phyloP scores from a whole-genome alignment of 1,140 invertebrate species.

The Pogonomyrmex barbatus region DNA sequence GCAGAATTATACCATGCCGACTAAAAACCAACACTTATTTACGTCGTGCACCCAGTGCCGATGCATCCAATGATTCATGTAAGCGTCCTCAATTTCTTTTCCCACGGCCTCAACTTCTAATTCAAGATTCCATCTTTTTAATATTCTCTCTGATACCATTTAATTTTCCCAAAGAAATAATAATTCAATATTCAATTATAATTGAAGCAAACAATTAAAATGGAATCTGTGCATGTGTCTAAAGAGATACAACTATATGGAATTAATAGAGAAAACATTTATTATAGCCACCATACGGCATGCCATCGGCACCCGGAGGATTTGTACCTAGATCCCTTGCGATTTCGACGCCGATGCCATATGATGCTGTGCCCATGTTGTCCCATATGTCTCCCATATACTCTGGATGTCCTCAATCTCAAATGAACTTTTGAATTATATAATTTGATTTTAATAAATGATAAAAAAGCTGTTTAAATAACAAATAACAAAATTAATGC shows the following conservation, averaged over 20 bases:
- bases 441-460: background rate
- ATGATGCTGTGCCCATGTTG: slow-evolving; percentile 80
- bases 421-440: slow-evolving; percentile 74
- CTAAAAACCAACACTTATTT: slow-evolving; percentile 81
- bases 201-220: no score
- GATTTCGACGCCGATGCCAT: slow-evolving; percentile 76
- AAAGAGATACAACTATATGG: background rate
- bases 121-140: no score
- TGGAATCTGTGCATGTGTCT: background rate
- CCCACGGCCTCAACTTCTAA: slow-evolving; percentile 27
- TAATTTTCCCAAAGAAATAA: no score
- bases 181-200: no score
- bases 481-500: background rate
- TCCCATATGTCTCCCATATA: slow-evolving; percentile 80
- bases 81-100: slow-evolving; percentile 52
- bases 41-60: slow-evolving; percentile 82
- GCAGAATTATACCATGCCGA: slow-evolving; percentile 80
- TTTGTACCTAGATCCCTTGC: slow-evolving; percentile 79
- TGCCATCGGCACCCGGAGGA: slow-evolving; percentile 75
- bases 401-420: slow-evolving; percentile 79
- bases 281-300: slow-evolving; percentile 81
- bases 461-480: background rate
- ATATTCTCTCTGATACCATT: no score
- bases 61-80: slow-evolving; percentile 84
- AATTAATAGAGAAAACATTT: background rate